These are phyloP conservation scores for Temnopleurus reevesii DNA, from an alignment of 53 echinoderm and acorn worm species.

Conservation along the genomic window DNA sequence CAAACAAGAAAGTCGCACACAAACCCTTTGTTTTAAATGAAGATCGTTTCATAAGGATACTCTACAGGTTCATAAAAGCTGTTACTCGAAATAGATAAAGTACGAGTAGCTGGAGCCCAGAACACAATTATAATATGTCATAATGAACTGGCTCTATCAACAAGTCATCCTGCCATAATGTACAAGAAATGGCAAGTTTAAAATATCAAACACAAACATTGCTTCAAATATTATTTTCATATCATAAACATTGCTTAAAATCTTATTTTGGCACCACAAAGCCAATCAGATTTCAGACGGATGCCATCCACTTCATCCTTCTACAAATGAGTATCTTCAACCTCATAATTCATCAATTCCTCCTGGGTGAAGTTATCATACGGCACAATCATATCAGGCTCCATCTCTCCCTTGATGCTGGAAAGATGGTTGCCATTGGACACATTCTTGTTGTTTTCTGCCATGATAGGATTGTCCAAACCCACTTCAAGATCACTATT, in stretches of 20 bases:
- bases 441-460: slow-evolving; percentile 71
- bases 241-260: slow-evolving; percentile 7
- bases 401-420: slow-evolving; percentile 66
- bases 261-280: neutral
- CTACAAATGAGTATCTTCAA: slow-evolving; percentile 93
- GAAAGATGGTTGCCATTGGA: slow-evolving; percentile 76
- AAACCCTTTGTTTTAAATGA: no score
- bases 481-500: slow-evolving; percentile 73
- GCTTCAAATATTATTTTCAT: neutral
- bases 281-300: neutral
- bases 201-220: neutral
- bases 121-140: no score
- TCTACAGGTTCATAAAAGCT: no score
- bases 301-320: neutral
- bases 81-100: no score
- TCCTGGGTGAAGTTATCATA: slow-evolving; percentile 76
- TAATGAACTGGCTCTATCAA: no score
- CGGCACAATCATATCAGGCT: slow-evolving; percentile 77
- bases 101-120: no score
- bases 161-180: no score
- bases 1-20: no score
- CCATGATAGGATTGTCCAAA: slow-evolving; percentile 86
- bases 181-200: no score
- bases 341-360: slow-evolving; percentile 84
- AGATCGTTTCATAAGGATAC: no score